These are phyloP conservation scores for Ailurus styani DNA, from an alignment of 2,113 vertebrate genomes.

Conservation along the genomic window DNA sequence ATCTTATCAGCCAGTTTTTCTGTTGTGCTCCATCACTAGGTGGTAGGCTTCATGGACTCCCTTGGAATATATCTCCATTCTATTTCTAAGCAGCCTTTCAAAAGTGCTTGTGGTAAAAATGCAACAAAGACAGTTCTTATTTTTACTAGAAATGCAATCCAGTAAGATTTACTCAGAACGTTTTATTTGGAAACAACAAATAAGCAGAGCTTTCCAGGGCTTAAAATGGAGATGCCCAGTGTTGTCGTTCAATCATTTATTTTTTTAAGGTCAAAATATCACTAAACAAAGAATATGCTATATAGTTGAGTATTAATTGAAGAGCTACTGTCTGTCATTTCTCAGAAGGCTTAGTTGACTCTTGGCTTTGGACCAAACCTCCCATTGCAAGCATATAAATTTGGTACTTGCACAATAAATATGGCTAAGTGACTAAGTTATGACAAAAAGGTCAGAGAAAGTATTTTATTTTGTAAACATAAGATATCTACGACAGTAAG, in stretches of 20 bases:
- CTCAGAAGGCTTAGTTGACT: neutral
- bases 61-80: neutral
- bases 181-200: conserved; percentile 34
- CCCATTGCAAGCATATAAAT: neutral
- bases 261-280: conserved; percentile 16
- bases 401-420: neutral
- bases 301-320: neutral
- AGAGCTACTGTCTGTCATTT: conserved; percentile 12
- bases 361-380: neutral
- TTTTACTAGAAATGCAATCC: neutral
- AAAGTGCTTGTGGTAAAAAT: neutral
- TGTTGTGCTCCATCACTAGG: neutral
- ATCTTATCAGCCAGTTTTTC: neutral
- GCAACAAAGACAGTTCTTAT: neutral
- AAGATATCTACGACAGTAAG: neutral
- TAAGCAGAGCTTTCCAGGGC: neutral
- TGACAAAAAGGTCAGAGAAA: neutral
- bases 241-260: neutral
- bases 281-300: conserved; percentile 15
- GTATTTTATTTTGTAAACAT: conserved; percentile 21
- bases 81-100: neutral
- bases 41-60: neutral
- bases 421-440: neutral
- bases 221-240: neutral
- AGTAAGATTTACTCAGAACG: neutral